phyloP scores from a whole-genome alignment of 2,888 invertebrate species.

The Chrysina gloriosa region DNA sequence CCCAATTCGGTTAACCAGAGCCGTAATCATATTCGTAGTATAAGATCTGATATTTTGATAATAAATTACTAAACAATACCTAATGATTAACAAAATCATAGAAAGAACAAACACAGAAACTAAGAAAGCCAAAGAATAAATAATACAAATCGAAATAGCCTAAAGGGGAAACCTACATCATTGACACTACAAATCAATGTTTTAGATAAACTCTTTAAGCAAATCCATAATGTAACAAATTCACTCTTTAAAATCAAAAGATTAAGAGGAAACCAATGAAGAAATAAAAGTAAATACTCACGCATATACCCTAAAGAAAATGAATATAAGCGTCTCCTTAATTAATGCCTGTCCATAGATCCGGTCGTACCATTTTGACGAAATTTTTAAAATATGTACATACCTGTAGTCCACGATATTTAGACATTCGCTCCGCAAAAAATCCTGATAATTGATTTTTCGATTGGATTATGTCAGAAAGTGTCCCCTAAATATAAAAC shows the following conservation, averaged over 20 bases:
- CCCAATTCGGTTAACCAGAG: slow-evolving; percentile 79
- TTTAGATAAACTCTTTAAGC: slow-evolving; percentile 75
- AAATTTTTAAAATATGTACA: no score
- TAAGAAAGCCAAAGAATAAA: slow-evolving; percentile 69
- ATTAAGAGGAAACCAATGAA: slow-evolving; percentile 75
- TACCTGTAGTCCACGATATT: no score
- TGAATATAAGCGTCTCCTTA: slow-evolving; percentile 67
- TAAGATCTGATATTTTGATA: slow-evolving; percentile 76
- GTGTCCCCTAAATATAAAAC: no score
- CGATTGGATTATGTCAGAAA: no score
- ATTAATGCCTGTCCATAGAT: no score
- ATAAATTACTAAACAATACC: slow-evolving; percentile 79
- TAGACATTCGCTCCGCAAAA: no score
- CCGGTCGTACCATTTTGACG: no score
- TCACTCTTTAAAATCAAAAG: slow-evolving; percentile 70
- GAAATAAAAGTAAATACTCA: slow-evolving; percentile 72
- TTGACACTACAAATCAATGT: slow-evolving; percentile 76
- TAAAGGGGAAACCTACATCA: slow-evolving; percentile 69
- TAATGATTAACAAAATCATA: slow-evolving; percentile 76
- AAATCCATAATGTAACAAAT: slow-evolving; percentile 67
- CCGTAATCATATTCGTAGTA: slow-evolving; percentile 79
- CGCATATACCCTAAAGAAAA: slow-evolving; percentile 67
- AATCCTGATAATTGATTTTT: no score
- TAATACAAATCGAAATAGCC: slow-evolving; percentile 68
- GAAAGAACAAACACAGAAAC: slow-evolving; percentile 75